Percentiles rank a stretch among this genome's conserved stretches.
These are phyloP conservation scores for Latheticus oryzae DNA, from an alignment of 2,888 invertebrate species.

Conservation along the genomic window DNA sequence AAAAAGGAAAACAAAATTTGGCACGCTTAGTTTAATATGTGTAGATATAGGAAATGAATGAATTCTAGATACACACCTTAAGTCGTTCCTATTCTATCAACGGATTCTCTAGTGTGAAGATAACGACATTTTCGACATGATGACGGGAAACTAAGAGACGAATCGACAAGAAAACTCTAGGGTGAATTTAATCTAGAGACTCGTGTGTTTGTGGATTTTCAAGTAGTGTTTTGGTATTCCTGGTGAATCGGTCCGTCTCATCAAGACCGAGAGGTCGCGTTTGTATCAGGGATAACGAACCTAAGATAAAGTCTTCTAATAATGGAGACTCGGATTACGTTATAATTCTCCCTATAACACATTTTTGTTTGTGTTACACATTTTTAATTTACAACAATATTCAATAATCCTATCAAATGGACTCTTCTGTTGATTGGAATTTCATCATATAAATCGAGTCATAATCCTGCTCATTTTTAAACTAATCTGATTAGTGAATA, in stretches of 20 bases:
- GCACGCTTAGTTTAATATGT: constrained; percentile 45
- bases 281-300: constrained; percentile 61
- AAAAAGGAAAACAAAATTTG: constrained; percentile 29
- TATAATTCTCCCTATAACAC: constrained; percentile 46
- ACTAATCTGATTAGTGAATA: too few relatives aligned
- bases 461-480: too few relatives aligned
- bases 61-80: constrained; percentile 48
- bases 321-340: constrained; percentile 53
- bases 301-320: constrained; percentile 52
- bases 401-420: too few relatives aligned
- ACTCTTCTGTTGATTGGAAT: constrained; percentile 8
- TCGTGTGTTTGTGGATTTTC: constrained; percentile 65
- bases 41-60: constrained; percentile 47
- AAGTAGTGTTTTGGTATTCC: constrained; percentile 66
- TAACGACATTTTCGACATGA: constrained; percentile 65
- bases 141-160: constrained; percentile 64
- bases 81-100: constrained; percentile 59
- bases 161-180: constrained; percentile 64
- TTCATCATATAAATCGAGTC: too few relatives aligned
- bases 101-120: constrained; percentile 63
- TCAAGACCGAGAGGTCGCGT: constrained; percentile 57
- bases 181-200: constrained; percentile 64
- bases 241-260: constrained; percentile 61
- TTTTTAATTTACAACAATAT: constrained; percentile 44
- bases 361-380: constrained; percentile 28